phyloP scores from a whole-genome alignment of 2,797 vertebrate genomes.

The Cynopterus sphinx region DNA sequence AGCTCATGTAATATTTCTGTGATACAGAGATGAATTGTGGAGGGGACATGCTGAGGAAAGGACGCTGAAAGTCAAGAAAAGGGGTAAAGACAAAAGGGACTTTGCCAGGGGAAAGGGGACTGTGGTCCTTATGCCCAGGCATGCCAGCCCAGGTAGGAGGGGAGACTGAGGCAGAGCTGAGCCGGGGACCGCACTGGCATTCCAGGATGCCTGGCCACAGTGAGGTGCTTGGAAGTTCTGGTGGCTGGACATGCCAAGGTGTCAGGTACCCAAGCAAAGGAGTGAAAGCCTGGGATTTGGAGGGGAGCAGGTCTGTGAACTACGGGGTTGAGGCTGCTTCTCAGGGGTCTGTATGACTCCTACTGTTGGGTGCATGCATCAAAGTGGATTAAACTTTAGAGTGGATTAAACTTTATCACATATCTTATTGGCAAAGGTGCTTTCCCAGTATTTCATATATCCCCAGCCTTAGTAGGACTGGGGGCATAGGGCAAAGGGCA shows the following conservation, averaged over 20 bases:
- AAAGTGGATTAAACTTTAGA: not conserved
- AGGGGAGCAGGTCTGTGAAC: not conserved
- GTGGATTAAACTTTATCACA: not conserved
- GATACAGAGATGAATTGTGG: not conserved
- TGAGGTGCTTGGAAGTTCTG: not conserved
- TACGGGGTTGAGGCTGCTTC: not conserved
- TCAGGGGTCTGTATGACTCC: fast-evolving
- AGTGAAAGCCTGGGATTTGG: not conserved
- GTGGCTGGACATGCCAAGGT: too few species aligned
- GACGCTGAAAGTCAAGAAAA: not conserved
- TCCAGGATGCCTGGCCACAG: not conserved
- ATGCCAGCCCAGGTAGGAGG: not conserved
- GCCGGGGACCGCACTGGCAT: not conserved
- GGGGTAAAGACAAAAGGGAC: too few species aligned
- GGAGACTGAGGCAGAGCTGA: not conserved
- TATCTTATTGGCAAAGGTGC: not conserved
- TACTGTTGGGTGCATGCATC: too few species aligned
- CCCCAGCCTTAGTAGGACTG: not conserved
- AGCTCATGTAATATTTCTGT: not conserved
- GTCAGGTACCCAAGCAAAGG: not conserved
- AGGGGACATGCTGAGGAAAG: not conserved
- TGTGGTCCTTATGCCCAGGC: not conserved
- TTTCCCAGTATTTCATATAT: not conserved
- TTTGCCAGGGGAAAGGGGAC: not conserved
- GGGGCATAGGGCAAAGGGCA: fast-evolving